These are phyloP conservation scores for Acanthisitta chloris DNA, from an alignment of 2,113 vertebrate species.

Conservation along the genomic window DNA sequence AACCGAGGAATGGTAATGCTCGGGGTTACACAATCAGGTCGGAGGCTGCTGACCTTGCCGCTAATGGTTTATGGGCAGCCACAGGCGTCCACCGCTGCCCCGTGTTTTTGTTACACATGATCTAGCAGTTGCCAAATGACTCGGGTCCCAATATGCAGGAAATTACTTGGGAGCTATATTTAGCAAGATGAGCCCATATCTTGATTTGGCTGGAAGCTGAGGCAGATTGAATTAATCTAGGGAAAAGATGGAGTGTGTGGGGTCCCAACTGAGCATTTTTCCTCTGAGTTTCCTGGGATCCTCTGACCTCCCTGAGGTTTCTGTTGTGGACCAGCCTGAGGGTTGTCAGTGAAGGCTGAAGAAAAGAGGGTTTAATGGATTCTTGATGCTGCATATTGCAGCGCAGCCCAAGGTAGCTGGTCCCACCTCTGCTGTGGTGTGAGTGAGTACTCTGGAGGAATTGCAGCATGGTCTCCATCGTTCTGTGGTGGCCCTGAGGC, in stretches of 20 bases:
- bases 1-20: slow-evolving; percentile 34
- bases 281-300: background rate
- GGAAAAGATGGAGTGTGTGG: background rate
- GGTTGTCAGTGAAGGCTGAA: background rate
- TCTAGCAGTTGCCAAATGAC: slow-evolving; percentile 14
- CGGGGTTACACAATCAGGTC: slow-evolving; percentile 62
- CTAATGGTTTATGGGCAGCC: slow-evolving; percentile 62
- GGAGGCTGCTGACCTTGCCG: slow-evolving; percentile 52
- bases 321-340: background rate
- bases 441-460: background rate
- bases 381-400: background rate
- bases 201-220: slow-evolving; percentile 62
- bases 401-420: background rate
- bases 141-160: slow-evolving; percentile 35
- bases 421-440: rapidly evolving
- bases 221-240: slow-evolving; percentile 52
- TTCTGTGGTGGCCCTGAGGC: background rate
- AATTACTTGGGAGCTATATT: slow-evolving; percentile 54
- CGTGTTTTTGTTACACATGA: background rate
- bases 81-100: background rate
- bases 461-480: background rate
- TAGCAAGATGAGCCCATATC: slow-evolving; percentile 48
- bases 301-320: background rate
- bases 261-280: background rate
- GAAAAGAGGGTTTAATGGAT: background rate